These are phyloP conservation scores for Desoria tigrina DNA, from an alignment of 2,888 invertebrate species.

Conservation along the genomic window DNA sequence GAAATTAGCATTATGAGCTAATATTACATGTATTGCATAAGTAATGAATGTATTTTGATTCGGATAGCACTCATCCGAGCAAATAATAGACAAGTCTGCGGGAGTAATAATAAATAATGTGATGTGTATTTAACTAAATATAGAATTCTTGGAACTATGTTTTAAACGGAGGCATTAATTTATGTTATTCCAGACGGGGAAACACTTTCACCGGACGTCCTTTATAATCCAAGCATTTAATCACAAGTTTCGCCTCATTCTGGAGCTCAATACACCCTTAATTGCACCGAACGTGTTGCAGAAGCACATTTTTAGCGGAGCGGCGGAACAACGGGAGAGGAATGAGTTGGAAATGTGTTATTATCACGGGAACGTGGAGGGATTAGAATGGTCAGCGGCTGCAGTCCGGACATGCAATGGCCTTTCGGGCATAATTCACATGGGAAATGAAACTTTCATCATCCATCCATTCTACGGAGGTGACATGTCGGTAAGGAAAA, in stretches of 20 bases:
- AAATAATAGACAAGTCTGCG: too few species aligned
- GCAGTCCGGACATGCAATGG: conserved; percentile 98
- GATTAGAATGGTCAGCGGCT: conserved; percentile 93
- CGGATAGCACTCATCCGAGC: too few species aligned
- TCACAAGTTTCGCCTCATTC: conserved; percentile 92
- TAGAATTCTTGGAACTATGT: too few species aligned
- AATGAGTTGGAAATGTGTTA: conserved; percentile 81
- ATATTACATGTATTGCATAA: too few species aligned
- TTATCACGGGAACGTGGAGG: conserved; percentile 96
- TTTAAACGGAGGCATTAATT: too few species aligned
- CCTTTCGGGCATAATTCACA: conserved; percentile 94
- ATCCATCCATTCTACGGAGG: conserved; percentile 97
- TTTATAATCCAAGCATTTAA: conserved; percentile 95
- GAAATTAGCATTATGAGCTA: too few species aligned
- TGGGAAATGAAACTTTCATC: conserved; percentile 96
- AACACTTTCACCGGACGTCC: conserved; percentile 91
- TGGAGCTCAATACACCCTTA: conserved; percentile 86
- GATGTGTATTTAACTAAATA: too few species aligned
- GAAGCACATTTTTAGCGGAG: conserved; percentile 82
- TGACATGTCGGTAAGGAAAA: conserved; percentile 85
- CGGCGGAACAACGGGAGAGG: conserved; percentile 68
- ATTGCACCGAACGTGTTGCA: conserved; percentile 84
- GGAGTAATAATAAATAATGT: too few species aligned
- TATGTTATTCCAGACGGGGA: conserved; percentile 71
- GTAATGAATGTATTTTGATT: too few species aligned